These are phyloP conservation scores for Corvus moneduloides DNA, from an alignment of 2,113 vertebrate species.

Conservation along the genomic window DNA sequence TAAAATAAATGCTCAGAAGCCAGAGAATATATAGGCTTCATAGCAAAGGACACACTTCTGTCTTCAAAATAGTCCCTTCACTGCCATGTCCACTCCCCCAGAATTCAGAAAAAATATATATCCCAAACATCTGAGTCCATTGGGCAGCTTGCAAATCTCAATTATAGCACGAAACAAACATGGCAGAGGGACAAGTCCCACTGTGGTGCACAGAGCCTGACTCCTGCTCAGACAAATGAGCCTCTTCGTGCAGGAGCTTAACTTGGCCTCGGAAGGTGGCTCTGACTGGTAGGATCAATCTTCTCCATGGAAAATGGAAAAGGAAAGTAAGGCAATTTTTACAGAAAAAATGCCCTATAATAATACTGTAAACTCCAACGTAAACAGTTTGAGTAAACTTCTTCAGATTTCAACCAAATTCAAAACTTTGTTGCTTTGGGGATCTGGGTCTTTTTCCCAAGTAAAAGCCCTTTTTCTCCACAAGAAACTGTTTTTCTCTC, in stretches of 20 bases:
- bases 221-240: neutral
- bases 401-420: neutral
- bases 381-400: neutral
- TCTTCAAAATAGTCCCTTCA: neutral
- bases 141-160: neutral
- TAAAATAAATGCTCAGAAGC: neutral
- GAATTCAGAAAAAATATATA: neutral
- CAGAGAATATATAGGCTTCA: neutral
- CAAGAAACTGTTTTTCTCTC: neutral
- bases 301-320: neutral
- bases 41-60: neutral
- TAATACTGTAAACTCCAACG: neutral
- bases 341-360: constrained; percentile 8
- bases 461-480: neutral
- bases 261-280: neutral
- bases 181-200: neutral
- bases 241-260: neutral
- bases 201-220: neutral
- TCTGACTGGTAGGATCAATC: neutral
- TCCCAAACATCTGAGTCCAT: neutral
- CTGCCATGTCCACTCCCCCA: neutral
- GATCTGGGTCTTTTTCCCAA: neutral
- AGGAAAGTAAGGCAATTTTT: neutral
- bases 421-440: neutral
- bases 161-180: neutral